Conservation (phyloP, 1,140 invertebrate species). For the Drosophila miranda region DNA sequence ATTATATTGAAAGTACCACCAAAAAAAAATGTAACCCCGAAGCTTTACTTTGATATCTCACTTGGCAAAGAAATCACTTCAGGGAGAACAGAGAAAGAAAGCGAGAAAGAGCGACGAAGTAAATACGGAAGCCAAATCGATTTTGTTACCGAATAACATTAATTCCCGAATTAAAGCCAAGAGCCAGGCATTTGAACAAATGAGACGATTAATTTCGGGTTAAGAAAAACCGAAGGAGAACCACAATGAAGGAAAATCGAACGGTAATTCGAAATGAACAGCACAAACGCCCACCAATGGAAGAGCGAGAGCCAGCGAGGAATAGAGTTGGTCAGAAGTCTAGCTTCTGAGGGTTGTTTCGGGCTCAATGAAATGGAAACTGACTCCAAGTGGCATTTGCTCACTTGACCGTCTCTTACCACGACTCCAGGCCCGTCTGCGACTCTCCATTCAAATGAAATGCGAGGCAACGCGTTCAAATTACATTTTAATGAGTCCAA, state of each 20-base stretch:
- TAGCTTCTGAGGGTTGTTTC: conserved; percentile 65
- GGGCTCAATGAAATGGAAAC: conserved; percentile 76
- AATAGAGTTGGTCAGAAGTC: conserved; percentile 3
- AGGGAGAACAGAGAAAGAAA: background rate
- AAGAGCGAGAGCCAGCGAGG: background rate
- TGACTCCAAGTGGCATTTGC: conserved; percentile 37
- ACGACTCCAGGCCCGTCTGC: background rate
- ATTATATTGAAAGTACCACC: conserved; percentile 19
- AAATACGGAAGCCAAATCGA: conserved; percentile 81
- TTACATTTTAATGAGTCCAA: conserved; percentile 76
- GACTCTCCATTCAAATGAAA: conserved; percentile 54
- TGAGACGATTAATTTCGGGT: conserved; percentile 78
- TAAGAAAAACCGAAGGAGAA: conserved; percentile 1
- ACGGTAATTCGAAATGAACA: conserved; percentile 70
- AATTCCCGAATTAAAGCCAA: conserved; percentile 68
- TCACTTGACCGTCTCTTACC: conserved; percentile 36
- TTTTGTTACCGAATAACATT: conserved; percentile 79
- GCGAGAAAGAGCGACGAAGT: conserved; percentile 13
- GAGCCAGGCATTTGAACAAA: conserved; percentile 65
- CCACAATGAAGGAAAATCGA: conserved; percentile 44
- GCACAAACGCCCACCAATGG: conserved; percentile 62
- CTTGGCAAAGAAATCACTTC: conserved; percentile 36
- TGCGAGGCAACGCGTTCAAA: conserved; percentile 70
- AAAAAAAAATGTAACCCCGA: background rate
- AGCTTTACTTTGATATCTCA: conserved; percentile 52